These are phyloP conservation scores for Peromyscus nudipes DNA, from an alignment of 2,797 vertebrate species.

Conservation along the genomic window DNA sequence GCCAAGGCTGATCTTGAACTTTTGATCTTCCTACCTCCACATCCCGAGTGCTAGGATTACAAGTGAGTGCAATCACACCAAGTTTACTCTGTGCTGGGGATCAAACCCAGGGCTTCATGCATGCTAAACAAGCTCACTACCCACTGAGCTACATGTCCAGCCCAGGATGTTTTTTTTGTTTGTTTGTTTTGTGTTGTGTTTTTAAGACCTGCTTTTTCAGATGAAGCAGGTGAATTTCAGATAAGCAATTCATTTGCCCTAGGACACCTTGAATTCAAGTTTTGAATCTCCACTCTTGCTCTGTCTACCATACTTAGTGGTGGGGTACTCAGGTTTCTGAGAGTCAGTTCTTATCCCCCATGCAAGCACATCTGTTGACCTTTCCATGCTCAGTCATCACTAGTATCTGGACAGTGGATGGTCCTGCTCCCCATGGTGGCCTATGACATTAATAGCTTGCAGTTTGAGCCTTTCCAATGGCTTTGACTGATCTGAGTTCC, in stretches of 20 bases:
- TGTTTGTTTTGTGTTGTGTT: background rate
- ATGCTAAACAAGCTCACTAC: background rate
- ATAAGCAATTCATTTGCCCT: background rate
- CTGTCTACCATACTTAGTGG: background rate
- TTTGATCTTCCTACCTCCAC: background rate
- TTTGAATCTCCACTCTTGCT: background rate
- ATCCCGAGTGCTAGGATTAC: background rate
- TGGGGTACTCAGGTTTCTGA: background rate
- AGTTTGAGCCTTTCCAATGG: accelerated
- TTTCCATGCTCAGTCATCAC: background rate
- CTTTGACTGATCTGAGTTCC: background rate
- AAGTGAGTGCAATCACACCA: background rate
- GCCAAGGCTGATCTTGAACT: background rate
- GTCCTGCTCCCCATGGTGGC: background rate
- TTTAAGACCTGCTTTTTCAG: background rate
- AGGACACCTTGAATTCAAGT: background rate
- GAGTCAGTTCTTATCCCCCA: accelerated
- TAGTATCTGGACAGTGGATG: accelerated
- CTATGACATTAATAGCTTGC: background rate
- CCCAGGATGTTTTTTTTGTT: background rate
- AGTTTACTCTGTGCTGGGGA: background rate
- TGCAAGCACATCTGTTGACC: background rate
- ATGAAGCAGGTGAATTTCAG: background rate
- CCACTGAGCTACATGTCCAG: background rate
- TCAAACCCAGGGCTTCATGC: background rate